Evolutionary conservation across 2,888 invertebrate genomes (phyloP), one percentile per base, ranked within the genome.

Genomic region (Dicyrtoma fusca): DNA sequence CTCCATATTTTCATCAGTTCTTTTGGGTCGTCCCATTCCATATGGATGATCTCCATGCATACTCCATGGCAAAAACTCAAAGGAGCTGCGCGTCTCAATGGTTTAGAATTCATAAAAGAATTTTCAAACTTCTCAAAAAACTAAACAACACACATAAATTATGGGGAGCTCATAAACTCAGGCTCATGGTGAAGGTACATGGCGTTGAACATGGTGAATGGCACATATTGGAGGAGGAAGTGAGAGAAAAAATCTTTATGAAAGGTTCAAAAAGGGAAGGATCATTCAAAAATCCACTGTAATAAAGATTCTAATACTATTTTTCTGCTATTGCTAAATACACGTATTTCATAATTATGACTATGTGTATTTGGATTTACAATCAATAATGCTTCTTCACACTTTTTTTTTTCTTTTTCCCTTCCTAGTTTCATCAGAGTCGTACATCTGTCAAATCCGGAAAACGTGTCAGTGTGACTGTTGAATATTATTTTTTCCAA

Each of bases 91-190:
- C 3, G 13, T 59, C 42, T 63, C 44, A 57, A 57, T 57, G 57
- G 63, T 47, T 11, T 45, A 44, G n/a, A 62, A 34, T 63, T 63
- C 63, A 63, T 63, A 63, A 63, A 63, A 63, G 63, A 63, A 63
- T 47, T 63, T 19, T 21, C 55, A 21, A 25, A 55, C 55, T 55
- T 55, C 23, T 44, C 63, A 65, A 49, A 55, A 66, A 63, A 1
- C 6, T 19, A 63, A 66, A n/a, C 4, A 25, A 34, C 42, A 42
- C 19, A 21, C 66, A 66, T 66, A 66, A 66, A 66, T 66, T 66
- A 66, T 53, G 25, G 13, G 19, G 14, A 64, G 34, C 66, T 66
- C 66, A 49, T 66, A 66, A 66, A 23, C 51, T 23, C 51, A 13
- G 3, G 10, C 51, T 19, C 47, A 53, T 10, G 53, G 21, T 17